Conservation (phyloP, 1,140 invertebrate species). For the Hylaeus volcanicus region DNA sequence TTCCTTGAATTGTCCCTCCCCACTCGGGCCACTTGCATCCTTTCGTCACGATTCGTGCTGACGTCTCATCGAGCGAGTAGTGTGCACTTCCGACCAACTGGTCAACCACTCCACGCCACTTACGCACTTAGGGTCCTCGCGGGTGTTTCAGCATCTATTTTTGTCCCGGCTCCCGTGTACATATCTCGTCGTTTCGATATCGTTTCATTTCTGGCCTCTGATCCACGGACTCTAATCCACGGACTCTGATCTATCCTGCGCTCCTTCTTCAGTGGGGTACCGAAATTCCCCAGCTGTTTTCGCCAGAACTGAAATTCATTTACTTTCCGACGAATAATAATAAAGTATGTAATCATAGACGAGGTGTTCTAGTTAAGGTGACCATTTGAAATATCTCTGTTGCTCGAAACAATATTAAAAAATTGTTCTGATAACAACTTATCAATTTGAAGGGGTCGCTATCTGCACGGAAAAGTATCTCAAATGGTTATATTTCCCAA, state of each 20-base stretch:
- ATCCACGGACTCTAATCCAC: not conserved
- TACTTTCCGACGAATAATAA: too few species aligned
- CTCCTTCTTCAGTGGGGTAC: not conserved
- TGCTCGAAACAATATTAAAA: too few species aligned
- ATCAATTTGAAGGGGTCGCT: too few species aligned
- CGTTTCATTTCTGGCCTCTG: slow-evolving; percentile 40
- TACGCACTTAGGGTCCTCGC: slow-evolving; percentile 67
- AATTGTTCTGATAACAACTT: too few species aligned
- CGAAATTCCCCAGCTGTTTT: too few species aligned
- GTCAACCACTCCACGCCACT: slow-evolving; percentile 72
- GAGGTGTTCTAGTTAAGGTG: too few species aligned
- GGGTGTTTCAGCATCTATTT: slow-evolving; percentile 66
- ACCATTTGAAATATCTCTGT: too few species aligned
- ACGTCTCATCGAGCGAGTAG: slow-evolving; percentile 47
- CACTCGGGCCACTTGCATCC: slow-evolving; percentile 31
- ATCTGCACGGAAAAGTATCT: too few species aligned
- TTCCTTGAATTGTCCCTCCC: slow-evolving; percentile 4
- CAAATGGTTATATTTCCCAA: too few species aligned
- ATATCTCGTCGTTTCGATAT: slow-evolving; percentile 45
- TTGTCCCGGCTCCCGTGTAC: slow-evolving; percentile 56
- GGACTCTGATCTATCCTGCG: too few species aligned
- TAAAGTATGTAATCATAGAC: too few species aligned
- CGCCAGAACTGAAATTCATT: too few species aligned
- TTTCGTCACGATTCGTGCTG: slow-evolving; percentile 46
- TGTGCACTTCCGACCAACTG: slow-evolving; percentile 70